Evolutionary conservation across 2,113 vertebrate genomes (phyloP).

Genomic region (Sakesphorus luctuosus): DNA sequence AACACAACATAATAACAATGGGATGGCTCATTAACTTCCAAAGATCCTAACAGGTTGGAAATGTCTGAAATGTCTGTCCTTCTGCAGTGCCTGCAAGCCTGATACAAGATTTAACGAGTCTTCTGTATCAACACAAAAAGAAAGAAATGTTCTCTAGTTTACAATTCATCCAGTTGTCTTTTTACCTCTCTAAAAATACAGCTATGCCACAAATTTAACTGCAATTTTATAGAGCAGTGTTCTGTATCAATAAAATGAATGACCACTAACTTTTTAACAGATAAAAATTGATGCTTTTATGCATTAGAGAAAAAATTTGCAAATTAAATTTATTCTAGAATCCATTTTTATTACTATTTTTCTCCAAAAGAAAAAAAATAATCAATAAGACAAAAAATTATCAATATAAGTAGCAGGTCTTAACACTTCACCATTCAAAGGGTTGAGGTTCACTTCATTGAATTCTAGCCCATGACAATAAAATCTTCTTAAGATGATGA

Average conservation of each 20-base stretch:
- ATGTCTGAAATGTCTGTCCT: conserved; percentile 32
- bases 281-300: neutral
- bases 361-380: conserved; percentile 32
- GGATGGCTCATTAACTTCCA: conserved; percentile 56
- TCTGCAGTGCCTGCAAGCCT: conserved; percentile 11
- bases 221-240: neutral
- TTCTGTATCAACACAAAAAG: neutral
- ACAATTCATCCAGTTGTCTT: neutral
- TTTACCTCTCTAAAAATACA: conserved; percentile 6
- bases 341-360: neutral
- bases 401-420: neutral
- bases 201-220: neutral
- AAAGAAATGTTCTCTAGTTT: neutral
- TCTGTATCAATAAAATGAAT: neutral
- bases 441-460: neutral
- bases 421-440: neutral
- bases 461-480: neutral
- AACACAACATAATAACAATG: conserved; percentile 34
- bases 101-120: conserved; percentile 33
- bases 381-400: neutral
- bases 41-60: conserved; percentile 12
- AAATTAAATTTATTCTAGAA: conserved; percentile 3
- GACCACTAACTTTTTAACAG: neutral
- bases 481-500: neutral
- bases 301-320: neutral